These are phyloP conservation scores for Manis javanica DNA, from an alignment of 2,797 vertebrate species.

Conservation along the genomic window DNA sequence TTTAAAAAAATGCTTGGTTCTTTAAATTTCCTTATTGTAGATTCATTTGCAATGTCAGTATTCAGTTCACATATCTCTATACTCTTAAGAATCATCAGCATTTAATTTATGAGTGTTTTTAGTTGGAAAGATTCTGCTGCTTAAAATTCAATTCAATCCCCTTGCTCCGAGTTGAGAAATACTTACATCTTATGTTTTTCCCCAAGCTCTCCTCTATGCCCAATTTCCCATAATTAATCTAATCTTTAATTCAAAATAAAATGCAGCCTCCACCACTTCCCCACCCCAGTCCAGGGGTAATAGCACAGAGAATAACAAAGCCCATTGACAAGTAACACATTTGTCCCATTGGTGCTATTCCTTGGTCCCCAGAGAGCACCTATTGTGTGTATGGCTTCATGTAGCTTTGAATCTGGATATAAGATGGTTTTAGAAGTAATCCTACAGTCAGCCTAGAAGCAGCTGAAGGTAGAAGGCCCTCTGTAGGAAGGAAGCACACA, in stretches of 20 bases:
- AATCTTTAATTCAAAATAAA: constrained; percentile 55
- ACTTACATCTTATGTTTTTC: constrained; percentile 59
- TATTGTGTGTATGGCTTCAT: not conserved
- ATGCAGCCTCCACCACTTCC: not conserved
- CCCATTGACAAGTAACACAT: not conserved
- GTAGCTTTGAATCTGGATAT: not conserved
- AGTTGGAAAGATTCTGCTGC: constrained; percentile 64
- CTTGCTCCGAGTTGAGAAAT: constrained; percentile 56
- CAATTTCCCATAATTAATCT: constrained; percentile 59
- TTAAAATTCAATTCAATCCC: constrained; percentile 67
- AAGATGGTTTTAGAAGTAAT: not conserved
- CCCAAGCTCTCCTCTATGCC: constrained; percentile 26
- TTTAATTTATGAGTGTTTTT: constrained; percentile 80
- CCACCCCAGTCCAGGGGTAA: not conserved
- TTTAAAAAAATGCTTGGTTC: constrained; percentile 15
- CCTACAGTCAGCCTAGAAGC: not conserved
- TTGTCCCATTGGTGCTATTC: not conserved
- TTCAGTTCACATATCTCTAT: constrained; percentile 63
- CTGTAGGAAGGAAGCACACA: not conserved
- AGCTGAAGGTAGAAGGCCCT: not conserved
- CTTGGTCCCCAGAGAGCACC: not conserved
- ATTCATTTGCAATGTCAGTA: constrained; percentile 61
- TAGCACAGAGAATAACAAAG: not conserved
- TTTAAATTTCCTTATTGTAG: constrained; percentile 59
- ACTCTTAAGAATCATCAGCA: constrained; percentile 73